Percentiles rank a stretch among this genome's conserved stretches.
Evolutionary conservation across 2,888 invertebrate genomes (phyloP).

Genomic region (Epinotia nisella): DNA sequence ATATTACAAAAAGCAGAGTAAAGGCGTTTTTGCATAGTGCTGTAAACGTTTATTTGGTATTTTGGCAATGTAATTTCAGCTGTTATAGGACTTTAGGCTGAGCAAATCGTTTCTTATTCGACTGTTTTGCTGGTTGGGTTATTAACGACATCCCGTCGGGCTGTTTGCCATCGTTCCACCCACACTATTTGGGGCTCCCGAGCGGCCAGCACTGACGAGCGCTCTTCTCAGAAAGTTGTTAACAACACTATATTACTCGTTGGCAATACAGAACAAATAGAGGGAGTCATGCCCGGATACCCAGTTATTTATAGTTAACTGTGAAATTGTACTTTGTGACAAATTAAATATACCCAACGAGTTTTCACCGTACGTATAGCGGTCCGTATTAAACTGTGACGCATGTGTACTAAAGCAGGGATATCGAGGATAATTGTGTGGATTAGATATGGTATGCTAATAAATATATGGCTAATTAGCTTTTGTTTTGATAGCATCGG

Average conservation of each 20-base stretch:
- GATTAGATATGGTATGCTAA: background rate
- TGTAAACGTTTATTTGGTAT: no score
- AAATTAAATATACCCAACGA: slow-evolving; percentile 41
- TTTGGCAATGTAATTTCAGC: no score
- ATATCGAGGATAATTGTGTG: background rate
- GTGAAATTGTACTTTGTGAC: slow-evolving; percentile 45
- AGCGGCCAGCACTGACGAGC: no score
- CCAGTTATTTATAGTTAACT: slow-evolving; percentile 46
- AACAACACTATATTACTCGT: background rate
- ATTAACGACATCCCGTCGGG: no score
- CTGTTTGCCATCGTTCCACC: no score
- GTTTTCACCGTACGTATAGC: background rate
- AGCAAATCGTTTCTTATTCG: no score
- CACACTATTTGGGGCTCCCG: no score
- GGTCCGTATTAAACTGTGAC: background rate
- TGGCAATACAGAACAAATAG: slow-evolving; percentile 35
- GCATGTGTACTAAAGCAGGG: background rate
- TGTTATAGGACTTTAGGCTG: no score
- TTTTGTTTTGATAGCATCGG: background rate
- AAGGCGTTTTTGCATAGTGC: no score
- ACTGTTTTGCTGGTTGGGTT: no score
- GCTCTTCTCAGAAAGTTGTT: no score
- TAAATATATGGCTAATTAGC: background rate
- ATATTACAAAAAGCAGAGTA: no score
- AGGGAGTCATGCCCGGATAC: background rate